Evolutionary conservation across 2,888 invertebrate species (phyloP), one percentile per base, ranked within the genome.

Genomic region (Girardia tigrina): DNA sequence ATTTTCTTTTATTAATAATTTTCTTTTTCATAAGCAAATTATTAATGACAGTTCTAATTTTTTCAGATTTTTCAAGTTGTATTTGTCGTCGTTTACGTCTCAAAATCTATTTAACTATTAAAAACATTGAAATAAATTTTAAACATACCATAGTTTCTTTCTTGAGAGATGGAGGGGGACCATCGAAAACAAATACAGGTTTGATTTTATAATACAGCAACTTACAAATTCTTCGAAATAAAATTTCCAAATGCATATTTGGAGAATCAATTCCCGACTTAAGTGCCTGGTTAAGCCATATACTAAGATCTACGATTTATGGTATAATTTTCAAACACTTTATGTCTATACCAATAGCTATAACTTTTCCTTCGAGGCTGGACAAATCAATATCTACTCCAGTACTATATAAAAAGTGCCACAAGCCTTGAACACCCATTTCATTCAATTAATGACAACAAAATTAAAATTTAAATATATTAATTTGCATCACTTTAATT

Each of bases 351-450:
- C 95, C 97, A 80, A 98, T 89, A 78, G 95, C 95, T 76, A 99
- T 86, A 73, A 94, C 88, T 88, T 95, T 95, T 81, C 94, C 93
- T 84, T 94, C 92, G 70, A 98, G 86, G n/a, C 91, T 90, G 83
- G 97, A 94, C 73, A 97, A 87, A 0, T 93, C 90, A 70, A 97
- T 91, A 28, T 92, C 91, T 81, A 90, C 90, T 75, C 94, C 94
- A 74, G 91, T 89, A 26, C 92, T 89, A 82, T 95, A 92, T 77
- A 98, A 88, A 78, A 98, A 87, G 81, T 92, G 90, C 98, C 98
- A 99, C 79, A 98, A 87, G 77, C 97, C 97, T 83, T 91, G 90
- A 80, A 98, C 97, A 86, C 98, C 98, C 98, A 99, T 98, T n/a
- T n/a, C n/a, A n/a, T n/a, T n/a, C n/a, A n/a, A n/a, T n/a, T n/a